These are phyloP conservation scores for Gracilinanus agilis DNA, from an alignment of 2,113 vertebrate genomes.

Conservation along the genomic window DNA sequence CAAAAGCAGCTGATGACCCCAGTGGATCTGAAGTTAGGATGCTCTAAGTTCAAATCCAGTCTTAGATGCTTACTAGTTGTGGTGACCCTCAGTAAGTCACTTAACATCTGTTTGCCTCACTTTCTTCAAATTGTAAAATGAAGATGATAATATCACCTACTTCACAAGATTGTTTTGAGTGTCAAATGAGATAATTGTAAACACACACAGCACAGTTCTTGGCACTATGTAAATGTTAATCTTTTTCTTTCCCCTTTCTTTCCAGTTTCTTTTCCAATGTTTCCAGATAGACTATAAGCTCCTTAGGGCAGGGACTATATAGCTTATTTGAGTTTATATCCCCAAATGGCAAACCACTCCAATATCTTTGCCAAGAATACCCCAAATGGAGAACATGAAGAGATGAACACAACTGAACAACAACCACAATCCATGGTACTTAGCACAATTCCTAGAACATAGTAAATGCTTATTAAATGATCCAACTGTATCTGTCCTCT, in stretches of 20 bases:
- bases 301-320: background rate
- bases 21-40: background rate
- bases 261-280: background rate
- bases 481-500: background rate
- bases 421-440: background rate
- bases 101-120: background rate
- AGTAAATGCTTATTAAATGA: background rate
- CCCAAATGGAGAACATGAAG: too few relatives aligned
- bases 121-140: background rate
- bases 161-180: background rate
- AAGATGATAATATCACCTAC: background rate
- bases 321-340: background rate
- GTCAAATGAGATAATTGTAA: background rate
- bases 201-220: background rate
- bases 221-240: background rate
- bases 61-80: background rate
- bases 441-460: background rate
- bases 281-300: background rate
- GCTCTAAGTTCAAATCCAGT: background rate
- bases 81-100: background rate
- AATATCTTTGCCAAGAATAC: too few relatives aligned
- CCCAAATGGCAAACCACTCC: too few relatives aligned
- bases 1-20: background rate
- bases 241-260: background rate
- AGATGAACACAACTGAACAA: too few relatives aligned